Base-by-base conservation (phyloP, 2,797 vertebrate genomes). In the Tokudaia tokunoshimensis region DNA sequence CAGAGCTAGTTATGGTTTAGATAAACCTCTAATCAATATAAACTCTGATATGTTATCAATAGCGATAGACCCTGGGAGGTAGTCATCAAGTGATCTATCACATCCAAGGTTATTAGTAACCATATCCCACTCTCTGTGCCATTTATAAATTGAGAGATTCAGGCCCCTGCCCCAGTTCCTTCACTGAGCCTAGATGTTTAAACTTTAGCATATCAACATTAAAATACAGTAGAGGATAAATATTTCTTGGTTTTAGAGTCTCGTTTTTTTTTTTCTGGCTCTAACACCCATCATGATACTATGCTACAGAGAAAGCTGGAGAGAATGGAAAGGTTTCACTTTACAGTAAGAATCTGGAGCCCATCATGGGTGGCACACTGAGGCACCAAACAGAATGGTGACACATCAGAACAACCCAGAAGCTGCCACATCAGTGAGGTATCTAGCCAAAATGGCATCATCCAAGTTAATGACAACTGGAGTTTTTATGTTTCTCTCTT, bases 91-190 rank as follows among this genome's bases (percentile, higher is more conserved):
- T 94, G 98, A 98, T 29, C 98, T 98, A 98, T 98, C 98, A 41
- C 96, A 89, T 97, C 94, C 96, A 97, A 96, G 97, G 97, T 96
- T 97, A 98, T 98, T 98, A 98, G 97, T 95, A 97, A 97, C 86
- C 85, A 95, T 91, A 96, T 80, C 76, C 96, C 90, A 72, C 95
- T 95, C 94, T 93, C 52, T 93, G 89, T 97, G 97, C 97, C 96
- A 96, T 92, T 97, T 92, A 96, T 97, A 72, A 9, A 8, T 95
- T 61, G 19, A 19, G n/a, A 95, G 2, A 47, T 31, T 57, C 50
- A 79, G 1, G 41, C 17, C 19, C 59, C 52, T 14, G 29, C 50
- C 34, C 52, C 50, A 22, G 34, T n/a, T 31, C 24, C 78, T 14
- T 0, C 52, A 20, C 0, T 0, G 3, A 65, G 47, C 4, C 86